Base-by-base conservation (phyloP, 1,140 invertebrate genomes). In the Macrocentrus cingulum region DNA sequence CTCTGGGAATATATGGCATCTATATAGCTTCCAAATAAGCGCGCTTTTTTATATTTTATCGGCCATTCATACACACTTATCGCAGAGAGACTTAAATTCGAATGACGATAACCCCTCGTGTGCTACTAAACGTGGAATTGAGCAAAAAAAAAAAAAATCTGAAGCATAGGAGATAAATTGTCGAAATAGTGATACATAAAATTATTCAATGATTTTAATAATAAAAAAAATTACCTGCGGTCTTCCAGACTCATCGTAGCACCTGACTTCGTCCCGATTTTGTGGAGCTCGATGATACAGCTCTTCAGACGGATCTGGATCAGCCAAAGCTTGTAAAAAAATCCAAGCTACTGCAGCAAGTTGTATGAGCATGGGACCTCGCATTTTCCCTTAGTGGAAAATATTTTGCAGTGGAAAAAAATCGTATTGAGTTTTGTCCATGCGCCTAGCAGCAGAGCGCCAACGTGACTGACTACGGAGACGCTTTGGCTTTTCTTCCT, bases 261-360 rank as follows among this genome's bases (percentile, higher is more conserved):
- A 80, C 36, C 74, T 79, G 36, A 75, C 71, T 51, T 78, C 75
- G 3, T 74, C 73, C 8, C 67, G 61, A 42, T 62, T 71, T 9
- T 66, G 68, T 1, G 65, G 52, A 20, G 67, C 66, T 6, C 45
- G 61, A n/a, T 68, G 66, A 29, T 70, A 68, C n/a, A 66, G 63
- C 5, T 72, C 71, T 8, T 74, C 70, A 1, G 66, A 60, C 0
- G 75, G 71, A 56, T 75, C 74, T 20, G 76, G 73, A 11, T 75
- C 71, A 20, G 69, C 71, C 3, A 54, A 48, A 45, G 66, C 65
- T 53, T 25, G 46, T 42, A 22, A 25, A 42, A 42, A 37, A 2
- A 32, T 44, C 6, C 15, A 44, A 7, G 41, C 25, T 20, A 63
- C 4, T 9, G 34, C 25, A 7, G 53, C 9, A 9, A 56, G 45